These are phyloP conservation scores for Orbicella faveolata DNA, from an alignment of 64 coral and sea anemone genomes.

Conservation along the genomic window DNA sequence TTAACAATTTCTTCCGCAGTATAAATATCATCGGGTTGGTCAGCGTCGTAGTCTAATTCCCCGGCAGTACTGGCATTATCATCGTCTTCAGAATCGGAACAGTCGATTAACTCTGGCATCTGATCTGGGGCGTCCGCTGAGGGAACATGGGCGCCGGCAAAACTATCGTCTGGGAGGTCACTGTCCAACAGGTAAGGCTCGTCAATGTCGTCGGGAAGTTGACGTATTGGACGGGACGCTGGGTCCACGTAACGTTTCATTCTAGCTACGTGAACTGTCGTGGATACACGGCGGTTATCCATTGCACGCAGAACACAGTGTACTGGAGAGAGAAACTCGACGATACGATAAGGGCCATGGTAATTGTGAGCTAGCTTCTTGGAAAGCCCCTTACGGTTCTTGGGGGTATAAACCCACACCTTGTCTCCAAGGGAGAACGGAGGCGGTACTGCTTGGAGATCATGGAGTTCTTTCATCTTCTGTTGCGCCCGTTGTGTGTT, in stretches of 20 bases:
- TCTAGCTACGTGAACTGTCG: conserved; percentile 42
- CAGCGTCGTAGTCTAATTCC: background rate
- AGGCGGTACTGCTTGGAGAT: background rate
- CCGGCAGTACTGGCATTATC: background rate
- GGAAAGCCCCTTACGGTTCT: conserved; percentile 13
- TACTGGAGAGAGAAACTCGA: conserved; percentile 44
- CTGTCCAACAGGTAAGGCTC: background rate
- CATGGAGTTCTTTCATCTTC: conserved; percentile 37
- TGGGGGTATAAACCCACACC: conserved; percentile 56
- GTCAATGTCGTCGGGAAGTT: background rate
- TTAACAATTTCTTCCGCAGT: background rate
- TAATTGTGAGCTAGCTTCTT: conserved; percentile 21
- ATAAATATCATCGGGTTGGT: background rate
- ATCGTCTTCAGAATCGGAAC: background rate
- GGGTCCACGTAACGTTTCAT: conserved; percentile 50
- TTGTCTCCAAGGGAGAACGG: conserved; percentile 2
- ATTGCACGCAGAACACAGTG: conserved; percentile 19
- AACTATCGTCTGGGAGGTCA: background rate
- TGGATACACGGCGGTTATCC: conserved; percentile 30
- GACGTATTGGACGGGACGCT: background rate
- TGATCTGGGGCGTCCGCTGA: background rate
- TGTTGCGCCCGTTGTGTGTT: conserved; percentile 29
- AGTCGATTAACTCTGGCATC: background rate
- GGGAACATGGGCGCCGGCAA: background rate
- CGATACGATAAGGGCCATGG: conserved; percentile 50